Evolutionary conservation across 2,888 invertebrate species (phyloP).

Genomic region (Drosophila conformis): DNA sequence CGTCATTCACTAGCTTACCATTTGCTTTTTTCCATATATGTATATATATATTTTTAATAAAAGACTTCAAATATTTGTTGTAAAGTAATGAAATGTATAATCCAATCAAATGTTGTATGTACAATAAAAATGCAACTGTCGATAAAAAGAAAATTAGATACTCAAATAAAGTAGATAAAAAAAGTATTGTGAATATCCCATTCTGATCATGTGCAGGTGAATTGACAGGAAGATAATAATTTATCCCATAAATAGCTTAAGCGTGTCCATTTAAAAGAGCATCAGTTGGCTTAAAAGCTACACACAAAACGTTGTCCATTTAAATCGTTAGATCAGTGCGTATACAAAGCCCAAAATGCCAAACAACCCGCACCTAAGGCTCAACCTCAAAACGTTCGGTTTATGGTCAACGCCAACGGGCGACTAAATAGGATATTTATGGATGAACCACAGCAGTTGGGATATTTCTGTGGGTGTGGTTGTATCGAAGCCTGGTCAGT

Average conservation of each 20-base stretch:
- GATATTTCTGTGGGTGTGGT: background rate
- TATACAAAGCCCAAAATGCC: constrained; percentile 29
- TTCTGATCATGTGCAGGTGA: background rate
- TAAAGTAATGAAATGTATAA: background rate
- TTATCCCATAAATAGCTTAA: background rate
- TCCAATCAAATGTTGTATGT: background rate
- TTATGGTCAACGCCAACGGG: constrained; percentile 54
- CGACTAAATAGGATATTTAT: constrained; percentile 65
- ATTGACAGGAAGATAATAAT: background rate
- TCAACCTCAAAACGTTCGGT: constrained; percentile 61
- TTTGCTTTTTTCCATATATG: background rate
- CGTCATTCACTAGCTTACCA: background rate
- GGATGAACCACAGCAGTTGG: constrained; percentile 56
- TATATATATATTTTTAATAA: background rate
- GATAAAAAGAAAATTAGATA: background rate
- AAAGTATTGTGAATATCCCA: background rate
- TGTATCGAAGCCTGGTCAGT: background rate
- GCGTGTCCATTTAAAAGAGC: constrained; percentile 4
- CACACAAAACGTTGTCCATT: constrained; percentile 6
- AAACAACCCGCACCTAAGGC: constrained; percentile 32
- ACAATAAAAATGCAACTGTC: background rate
- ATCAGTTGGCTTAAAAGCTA: constrained; percentile 7
- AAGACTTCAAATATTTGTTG: background rate
- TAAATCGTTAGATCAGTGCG: constrained; percentile 22
- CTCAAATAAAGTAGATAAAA: background rate